phyloP scores from a whole-genome alignment of 2,113 vertebrate genomes.

The Calidris pugnax region DNA sequence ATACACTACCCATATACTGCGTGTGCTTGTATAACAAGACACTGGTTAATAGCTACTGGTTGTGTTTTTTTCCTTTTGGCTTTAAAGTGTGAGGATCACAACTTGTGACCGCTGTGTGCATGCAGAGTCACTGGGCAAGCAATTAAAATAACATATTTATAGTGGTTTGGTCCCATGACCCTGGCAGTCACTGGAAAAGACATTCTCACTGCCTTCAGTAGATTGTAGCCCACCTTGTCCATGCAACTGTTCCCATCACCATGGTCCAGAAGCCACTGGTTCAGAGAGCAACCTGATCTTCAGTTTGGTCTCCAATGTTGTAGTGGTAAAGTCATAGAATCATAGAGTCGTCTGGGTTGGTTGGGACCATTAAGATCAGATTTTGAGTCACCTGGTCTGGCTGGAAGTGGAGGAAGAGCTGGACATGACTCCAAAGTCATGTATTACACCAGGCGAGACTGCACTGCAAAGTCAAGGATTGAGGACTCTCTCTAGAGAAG shows the following conservation, averaged over 20 bases:
- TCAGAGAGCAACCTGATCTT: not conserved
- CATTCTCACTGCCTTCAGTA: not conserved
- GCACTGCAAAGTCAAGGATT: fast-evolving
- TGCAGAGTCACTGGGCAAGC: not conserved
- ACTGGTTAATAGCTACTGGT: not conserved
- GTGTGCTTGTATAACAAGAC: not conserved
- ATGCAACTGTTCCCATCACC: not conserved
- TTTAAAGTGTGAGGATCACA: not conserved
- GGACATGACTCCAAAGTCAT: not conserved
- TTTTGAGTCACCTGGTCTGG: not conserved
- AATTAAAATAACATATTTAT: not conserved
- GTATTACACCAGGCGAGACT: not conserved
- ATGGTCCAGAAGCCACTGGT: not conserved
- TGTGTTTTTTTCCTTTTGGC: not conserved
- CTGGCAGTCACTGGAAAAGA: not conserved
- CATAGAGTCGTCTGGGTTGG: no score
- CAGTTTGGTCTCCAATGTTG: not conserved
- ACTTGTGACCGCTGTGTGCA: not conserved
- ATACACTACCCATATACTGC: fast-evolving
- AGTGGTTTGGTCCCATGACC: not conserved
- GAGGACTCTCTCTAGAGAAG: not conserved
- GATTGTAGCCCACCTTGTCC: not conserved
- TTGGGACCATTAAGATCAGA: no score
- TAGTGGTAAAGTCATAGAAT: not conserved
- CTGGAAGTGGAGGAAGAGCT: not conserved